Base-by-base conservation (phyloP, 1,140 invertebrate genomes). In the Rhynchophorus ferrugineus region DNA sequence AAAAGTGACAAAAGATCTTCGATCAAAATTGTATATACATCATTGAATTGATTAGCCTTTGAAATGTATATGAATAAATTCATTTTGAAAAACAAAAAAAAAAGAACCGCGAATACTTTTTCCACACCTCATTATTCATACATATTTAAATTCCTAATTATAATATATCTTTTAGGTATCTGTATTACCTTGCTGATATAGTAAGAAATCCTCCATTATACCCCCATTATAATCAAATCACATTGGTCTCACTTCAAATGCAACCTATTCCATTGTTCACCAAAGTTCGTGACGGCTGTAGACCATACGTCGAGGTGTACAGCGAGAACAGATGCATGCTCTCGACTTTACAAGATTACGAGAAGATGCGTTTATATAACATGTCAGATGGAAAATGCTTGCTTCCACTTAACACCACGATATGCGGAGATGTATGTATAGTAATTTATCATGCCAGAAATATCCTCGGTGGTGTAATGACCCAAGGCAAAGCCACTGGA, bases 261-360 rank as follows among this genome's bases (percentile, higher is more conserved):
- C 79, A 87, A 59, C 92, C 92, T 3, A 83, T 95, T 33, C 93
- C 93, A 13, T 70, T 92, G 1, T 96, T 95, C 71, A 97, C 91
- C 2, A 89, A 91, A 79, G 80, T 88, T 19, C 85, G 79, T 49
- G 94, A 95, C 75, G 94, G 94, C 1, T 95, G 92, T 66, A 76
- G 92, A 54, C 91, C 93, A 9, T 96, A 91, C 72, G 77, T 94
- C 17, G 93, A 98, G 73, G 80, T 97, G 24, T 95, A 85, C 68
- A 86, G 89, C 61, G 91, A 90, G 62, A 90, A 92, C 53, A 81
- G 89, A 37, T 76, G 89, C 64, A 71, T 95, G 9, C 77, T 92
- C 9, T 85, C 85, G 0, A 93, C 91, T 1, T 65, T 84, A 44
- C 82, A 89, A 60, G 90, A 93, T 51, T 97, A 96, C 68, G 93